A percentile compares a stretch with the other conserved stretches of the same genome.
Evolutionary conservation across 2,888 invertebrate species (phyloP).

Genomic region (Rhopalosiphum nymphaeae): DNA sequence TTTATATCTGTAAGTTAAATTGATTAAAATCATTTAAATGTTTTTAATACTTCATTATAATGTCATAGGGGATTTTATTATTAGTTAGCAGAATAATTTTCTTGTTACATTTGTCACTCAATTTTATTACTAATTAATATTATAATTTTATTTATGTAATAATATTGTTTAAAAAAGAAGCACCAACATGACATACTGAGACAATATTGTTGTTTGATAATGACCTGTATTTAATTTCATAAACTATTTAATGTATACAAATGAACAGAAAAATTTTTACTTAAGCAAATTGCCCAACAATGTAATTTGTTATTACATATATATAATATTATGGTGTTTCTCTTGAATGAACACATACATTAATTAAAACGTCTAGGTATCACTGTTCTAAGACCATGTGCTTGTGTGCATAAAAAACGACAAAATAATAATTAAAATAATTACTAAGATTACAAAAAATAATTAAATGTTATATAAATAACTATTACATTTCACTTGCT

Average conservation of each 20-base stretch:
- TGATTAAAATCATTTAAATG: neutral
- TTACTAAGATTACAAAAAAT: conserved; percentile 34
- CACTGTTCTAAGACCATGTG: conserved; percentile 20
- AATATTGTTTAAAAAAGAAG: neutral
- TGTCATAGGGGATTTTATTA: neutral
- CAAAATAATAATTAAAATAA: conserved; percentile 42
- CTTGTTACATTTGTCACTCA: neutral
- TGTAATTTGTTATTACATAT: neutral
- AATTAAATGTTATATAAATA: conserved; percentile 33
- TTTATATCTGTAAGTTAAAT: neutral
- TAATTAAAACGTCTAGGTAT: conserved; percentile 21
- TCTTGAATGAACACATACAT: conserved; percentile 46
- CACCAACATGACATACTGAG: neutral
- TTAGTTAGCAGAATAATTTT: neutral
- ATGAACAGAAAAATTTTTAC: conserved; percentile 16
- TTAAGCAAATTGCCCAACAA: conserved; percentile 19
- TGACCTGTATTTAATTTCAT: conserved; percentile 51
- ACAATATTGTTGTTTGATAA: neutral
- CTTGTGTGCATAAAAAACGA: conserved; percentile 52
- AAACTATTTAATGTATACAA: conserved; percentile 27
- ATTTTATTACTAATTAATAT: neutral
- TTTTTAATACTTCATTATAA: too few species aligned
- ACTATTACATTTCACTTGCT: conserved; percentile 29
- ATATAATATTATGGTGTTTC: conserved; percentile 27
- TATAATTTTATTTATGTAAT: neutral